Evolutionary conservation across 2,888 invertebrate species (phyloP), one percentile per base, ranked within the genome.

Genomic region (Nemotelus pantherinus): DNA sequence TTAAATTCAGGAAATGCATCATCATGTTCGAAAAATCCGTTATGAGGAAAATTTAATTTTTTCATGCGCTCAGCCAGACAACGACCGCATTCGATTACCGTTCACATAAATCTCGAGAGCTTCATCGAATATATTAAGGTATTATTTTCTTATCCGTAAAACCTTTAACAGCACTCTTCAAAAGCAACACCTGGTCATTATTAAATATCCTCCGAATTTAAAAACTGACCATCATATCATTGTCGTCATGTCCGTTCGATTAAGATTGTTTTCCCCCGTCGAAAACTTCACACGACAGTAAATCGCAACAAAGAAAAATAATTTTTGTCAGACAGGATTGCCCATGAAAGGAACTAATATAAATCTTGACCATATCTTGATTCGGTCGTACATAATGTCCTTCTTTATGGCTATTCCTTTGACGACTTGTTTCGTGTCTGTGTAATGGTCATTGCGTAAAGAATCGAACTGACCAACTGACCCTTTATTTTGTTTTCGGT

Each of bases 281-380:
- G 25, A 45, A 50, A 43, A 39, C 65, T 76, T 65, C 76, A 65
- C 65, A 76, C 76, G 65, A 76, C 55, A 64, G 45, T 76, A 53
- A 76, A 76, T 55, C 41, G 48, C 55, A 65, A 53, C 64, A 64
- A 76, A 76, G 65, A 57, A 64, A 60, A 65, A 55, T 65, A 64
- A 76, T 76, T 76, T 76, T 55, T 76, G 45, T 76, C 53, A 50
- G 55, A 76, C 76, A 44, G 65, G 76, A 76, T 64, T 43, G 44
- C 44, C 55, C 50, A 53, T 25, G n/a, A 65, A 76, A 45, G 53
- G 65, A 63, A 44, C 64, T n/a, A 64, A 76, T 60, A 72, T 70
- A 70, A 70, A 60, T 74, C 74, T 74, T 74, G 74, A 74, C 74
- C 74, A 74, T 72, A 72, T 72, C 60, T 58, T 47, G 60, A 60